Conservation (phyloP, 2,113 vertebrate genomes). For the Reinhardtius hippoglossoides region DNA sequence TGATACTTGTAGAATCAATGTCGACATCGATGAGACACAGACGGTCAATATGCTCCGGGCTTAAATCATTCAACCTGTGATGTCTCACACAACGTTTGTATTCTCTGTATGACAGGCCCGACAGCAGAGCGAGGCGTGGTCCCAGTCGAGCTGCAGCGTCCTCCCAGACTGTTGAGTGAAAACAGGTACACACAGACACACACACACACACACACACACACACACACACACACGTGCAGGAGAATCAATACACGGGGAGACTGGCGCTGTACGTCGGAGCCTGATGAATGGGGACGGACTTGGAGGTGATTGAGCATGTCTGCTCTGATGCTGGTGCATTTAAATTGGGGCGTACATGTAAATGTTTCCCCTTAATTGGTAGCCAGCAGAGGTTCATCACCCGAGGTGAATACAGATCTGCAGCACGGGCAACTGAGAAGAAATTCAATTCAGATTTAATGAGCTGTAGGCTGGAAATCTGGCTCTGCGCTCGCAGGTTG, state of each 20-base stretch:
- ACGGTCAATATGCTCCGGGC: constrained; percentile 48
- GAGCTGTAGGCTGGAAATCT: constrained; percentile 69
- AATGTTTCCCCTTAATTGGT: constrained; percentile 78
- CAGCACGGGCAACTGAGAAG: constrained; percentile 60
- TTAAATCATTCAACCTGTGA: constrained; percentile 55
- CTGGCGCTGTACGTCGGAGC: constrained; percentile 54
- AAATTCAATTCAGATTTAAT: constrained; percentile 81
- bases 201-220: constrained; percentile 17
- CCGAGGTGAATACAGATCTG: constrained; percentile 73
- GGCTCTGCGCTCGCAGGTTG: constrained; percentile 48
- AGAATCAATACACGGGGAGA: constrained; percentile 53
- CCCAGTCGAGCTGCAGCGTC: constrained; percentile 9
- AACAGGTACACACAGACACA: constrained; percentile 26
- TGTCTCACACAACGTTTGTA: constrained; percentile 33
- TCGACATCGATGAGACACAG: constrained; percentile 47
- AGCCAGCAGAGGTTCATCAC: constrained; percentile 72
- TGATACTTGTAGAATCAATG: constrained; percentile 70
- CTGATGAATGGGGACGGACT: constrained; percentile 70
- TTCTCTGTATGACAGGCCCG: constrained; percentile 23
- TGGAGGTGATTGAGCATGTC: constrained; percentile 72
- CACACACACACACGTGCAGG: constrained; percentile 17
- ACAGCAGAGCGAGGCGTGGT: constrained; percentile 12
- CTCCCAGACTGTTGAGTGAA: constrained; percentile 24
- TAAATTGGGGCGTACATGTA: constrained; percentile 72
- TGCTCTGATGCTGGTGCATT: constrained; percentile 66